Evolutionary conservation across 2,797 vertebrate species (phyloP), one percentile per base, ranked within the genome.

Genomic region (Liasis olivaceus): DNA sequence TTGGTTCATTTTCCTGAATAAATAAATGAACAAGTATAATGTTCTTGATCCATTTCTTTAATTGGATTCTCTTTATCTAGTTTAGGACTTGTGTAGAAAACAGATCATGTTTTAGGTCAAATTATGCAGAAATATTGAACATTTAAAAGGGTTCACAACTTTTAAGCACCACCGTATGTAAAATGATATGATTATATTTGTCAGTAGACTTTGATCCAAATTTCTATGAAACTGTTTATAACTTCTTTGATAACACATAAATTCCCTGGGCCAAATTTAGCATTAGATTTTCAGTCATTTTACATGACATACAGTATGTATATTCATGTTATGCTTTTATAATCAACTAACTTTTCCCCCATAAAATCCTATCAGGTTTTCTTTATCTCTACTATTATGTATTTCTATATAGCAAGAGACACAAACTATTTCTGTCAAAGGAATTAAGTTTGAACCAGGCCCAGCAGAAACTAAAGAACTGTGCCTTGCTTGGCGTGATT

Each of bases 401-500:
- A 91, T 93, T 96, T 94, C 94, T 96, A 88, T 91, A 89, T 96
- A 99, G 99, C 97, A 98, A 93, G 97, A 87, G 92, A 97, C 95
- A 93, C 94, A 97, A 7, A 98, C 95, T 59, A 96, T 99, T 90
- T 92, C 77, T 90, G 97, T 99, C 59, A 96, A 91, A 58, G 98
- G 99, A 81, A 94, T 99, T 93, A 96, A 93, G 26, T 99, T 99
- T 95, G 94, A 92, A 47, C 95, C 97, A 5, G 98, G 98, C 58
- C 81, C 94, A 77, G 98, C 97, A 24, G 99, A 98, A 91, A 94
- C 93, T 90, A 98, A 98, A 97, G 98, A 99, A 93, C n/a, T 99
- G 90, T 98, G 97, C 95, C 98, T 99, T n/a, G 98, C 97, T 89
- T 99, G 98, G 97, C 96, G 92, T 94, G 96, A 95, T 54, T 99